phyloP scores from a whole-genome alignment of 2,888 invertebrate species.

The Crepidodera aurea region DNA sequence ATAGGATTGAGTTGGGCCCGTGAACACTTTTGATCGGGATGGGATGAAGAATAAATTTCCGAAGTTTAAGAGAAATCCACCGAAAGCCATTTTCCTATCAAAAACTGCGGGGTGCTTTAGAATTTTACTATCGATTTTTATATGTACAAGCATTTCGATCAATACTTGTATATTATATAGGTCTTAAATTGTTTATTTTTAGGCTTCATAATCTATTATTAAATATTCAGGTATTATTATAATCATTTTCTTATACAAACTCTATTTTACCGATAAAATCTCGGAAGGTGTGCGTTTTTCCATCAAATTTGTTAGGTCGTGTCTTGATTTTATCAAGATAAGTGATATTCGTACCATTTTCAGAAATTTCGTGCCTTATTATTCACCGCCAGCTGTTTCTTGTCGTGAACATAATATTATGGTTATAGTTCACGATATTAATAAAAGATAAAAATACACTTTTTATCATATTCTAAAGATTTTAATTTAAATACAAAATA shows the following conservation, averaged over 20 bases:
- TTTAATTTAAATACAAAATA: background rate
- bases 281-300: conserved; percentile 14
- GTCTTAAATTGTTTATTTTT: no score
- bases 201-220: no score
- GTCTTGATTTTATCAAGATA: conserved; percentile 11
- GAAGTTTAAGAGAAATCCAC: no score
- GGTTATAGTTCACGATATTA: conserved; percentile 13
- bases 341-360: conserved; percentile 24
- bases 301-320: conserved; percentile 13
- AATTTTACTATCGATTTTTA: no score
- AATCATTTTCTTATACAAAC: conserved; percentile 4
- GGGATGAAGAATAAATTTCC: no score
- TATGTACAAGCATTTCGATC: no score
- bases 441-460: background rate
- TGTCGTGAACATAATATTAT: background rate
- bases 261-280: conserved; percentile 4
- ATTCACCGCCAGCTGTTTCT: background rate
- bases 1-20: no score
- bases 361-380: conserved; percentile 9
- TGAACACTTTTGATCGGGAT: no score
- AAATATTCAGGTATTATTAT: no score
- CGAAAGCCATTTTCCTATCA: no score
- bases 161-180: no score
- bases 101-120: no score
- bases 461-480: background rate